Percentiles rank a stretch among this genome's conserved stretches.
Conservation (phyloP, 1,140 invertebrate species). For the Cotesia typhae region DNA sequence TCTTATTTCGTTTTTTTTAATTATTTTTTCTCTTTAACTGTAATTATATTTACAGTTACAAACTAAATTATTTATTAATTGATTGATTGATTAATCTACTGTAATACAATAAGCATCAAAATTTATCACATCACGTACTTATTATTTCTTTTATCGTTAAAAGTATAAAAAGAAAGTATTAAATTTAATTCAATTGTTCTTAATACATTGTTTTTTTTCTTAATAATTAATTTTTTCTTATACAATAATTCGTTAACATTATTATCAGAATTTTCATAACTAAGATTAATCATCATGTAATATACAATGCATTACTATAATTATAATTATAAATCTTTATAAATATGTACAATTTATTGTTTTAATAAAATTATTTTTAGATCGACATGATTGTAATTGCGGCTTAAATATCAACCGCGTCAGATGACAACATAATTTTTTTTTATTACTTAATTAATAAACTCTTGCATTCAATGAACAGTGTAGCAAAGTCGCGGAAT, state of each 20-base stretch:
- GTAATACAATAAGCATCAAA: conserved; percentile 35
- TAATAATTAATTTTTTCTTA: conserved; percentile 23
- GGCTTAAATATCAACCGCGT: not conserved
- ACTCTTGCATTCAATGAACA: too few species aligned
- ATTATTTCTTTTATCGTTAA: conserved; percentile 38
- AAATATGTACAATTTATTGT: conserved; percentile 33
- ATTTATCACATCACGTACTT: conserved; percentile 46
- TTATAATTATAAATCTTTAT: conserved; percentile 15
- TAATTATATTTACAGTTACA: not conserved
- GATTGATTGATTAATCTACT: conserved; percentile 20
- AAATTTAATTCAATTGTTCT: conserved; percentile 5
- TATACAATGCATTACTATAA: not conserved
- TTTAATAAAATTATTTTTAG: not conserved
- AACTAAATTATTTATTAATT: too few species aligned
- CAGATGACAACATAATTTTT: not conserved
- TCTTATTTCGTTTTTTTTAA: not conserved
- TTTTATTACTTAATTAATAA: too few species aligned
- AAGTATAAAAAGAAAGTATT: conserved; percentile 34
- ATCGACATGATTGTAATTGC: not conserved
- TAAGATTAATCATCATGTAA: not conserved
- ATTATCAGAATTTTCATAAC: too few species aligned
- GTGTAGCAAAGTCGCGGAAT: not conserved
- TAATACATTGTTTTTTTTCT: conserved; percentile 12
- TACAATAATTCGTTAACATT: not conserved
- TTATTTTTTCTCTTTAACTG: conserved; percentile 26